Evolutionary conservation across 2,888 invertebrate genomes (phyloP), one percentile per base, ranked within the genome.

Genomic region (Ennomos fuscantarius): DNA sequence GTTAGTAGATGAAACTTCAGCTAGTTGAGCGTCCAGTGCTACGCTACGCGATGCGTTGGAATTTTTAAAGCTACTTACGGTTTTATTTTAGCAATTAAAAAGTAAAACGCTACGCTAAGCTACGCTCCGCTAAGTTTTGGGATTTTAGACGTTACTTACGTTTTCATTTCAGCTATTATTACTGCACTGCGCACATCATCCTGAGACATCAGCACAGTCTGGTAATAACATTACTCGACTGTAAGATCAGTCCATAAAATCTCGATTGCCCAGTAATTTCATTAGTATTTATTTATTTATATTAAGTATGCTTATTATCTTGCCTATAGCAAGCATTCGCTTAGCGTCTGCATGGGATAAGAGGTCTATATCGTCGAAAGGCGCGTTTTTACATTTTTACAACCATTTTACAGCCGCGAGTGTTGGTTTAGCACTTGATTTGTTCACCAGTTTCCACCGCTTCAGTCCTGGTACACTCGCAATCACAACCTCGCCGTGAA

Each of bases 391-490:
- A 8, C 24, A 31, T 8, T 42, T 54, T 56, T 50, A 46, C 31
- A 41, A 46, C 9, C 41, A 64, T 62, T 75, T 75, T 74, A 75
- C 74, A 73, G 69, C 74, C 63, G 50, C 54, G 48, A 55, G 34
- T 46, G 70, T 59, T 66, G 69, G 69, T 74, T 68, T 64, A 62
- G 66, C 63, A 59, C 59, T 70, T 73, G 74, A 72, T 71, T 72
- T 72, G 75, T 46, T 36, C 24, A 2, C 36, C 11, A 37, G 36
- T 46, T 13, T 15, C 13, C 49, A 41, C 33, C 49, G 24, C 41
- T 40, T 33, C 57, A 55, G 47, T 55, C 32, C 58, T 36, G 10
- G 15, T 31, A 13, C 35, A 9, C 11, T 35, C 45, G n/a, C 35
- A 34, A 43, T 33, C 51, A 46, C 52, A 52, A 51, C 59, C 54